Percentiles rank a stretch among this genome's conserved stretches.
Conservation (phyloP, 2,113 vertebrate genomes). For the Hemichromis elongatus region DNA sequence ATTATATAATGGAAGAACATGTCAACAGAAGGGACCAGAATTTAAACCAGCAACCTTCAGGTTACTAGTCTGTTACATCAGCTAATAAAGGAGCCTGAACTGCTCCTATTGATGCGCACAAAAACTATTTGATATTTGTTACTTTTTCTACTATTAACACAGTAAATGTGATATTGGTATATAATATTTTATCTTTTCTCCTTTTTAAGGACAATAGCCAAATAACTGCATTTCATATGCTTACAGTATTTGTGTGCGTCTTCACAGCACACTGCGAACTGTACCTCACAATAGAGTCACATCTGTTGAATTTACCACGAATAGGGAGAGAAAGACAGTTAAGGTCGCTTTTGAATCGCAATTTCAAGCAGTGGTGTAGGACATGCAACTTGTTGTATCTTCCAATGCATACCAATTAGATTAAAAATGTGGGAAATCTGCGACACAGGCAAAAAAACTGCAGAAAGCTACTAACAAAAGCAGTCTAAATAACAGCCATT, state of each 20-base stretch:
- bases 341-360: not conserved
- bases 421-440: not conserved
- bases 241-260: not conserved
- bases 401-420: conserved; percentile 24
- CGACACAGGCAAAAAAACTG: not conserved
- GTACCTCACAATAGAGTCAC: not conserved
- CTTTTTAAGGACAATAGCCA: not conserved
- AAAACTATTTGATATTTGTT: not conserved
- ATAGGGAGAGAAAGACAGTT: not conserved
- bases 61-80: not conserved
- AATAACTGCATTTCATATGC: not conserved
- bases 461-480: not conserved
- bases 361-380: not conserved
- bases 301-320: not conserved
- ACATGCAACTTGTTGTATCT: not conserved
- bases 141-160: not conserved
- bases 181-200: not conserved
- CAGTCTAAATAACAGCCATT: not conserved
- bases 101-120: not conserved
- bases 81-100: not conserved
- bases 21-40: not conserved
- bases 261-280: not conserved
- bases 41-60: not conserved
- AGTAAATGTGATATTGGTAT: not conserved
- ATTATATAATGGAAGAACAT: not conserved